These are phyloP conservation scores for Craseonycteris thonglongyai DNA, from an alignment of 2,113 vertebrate species.

Conservation along the genomic window DNA sequence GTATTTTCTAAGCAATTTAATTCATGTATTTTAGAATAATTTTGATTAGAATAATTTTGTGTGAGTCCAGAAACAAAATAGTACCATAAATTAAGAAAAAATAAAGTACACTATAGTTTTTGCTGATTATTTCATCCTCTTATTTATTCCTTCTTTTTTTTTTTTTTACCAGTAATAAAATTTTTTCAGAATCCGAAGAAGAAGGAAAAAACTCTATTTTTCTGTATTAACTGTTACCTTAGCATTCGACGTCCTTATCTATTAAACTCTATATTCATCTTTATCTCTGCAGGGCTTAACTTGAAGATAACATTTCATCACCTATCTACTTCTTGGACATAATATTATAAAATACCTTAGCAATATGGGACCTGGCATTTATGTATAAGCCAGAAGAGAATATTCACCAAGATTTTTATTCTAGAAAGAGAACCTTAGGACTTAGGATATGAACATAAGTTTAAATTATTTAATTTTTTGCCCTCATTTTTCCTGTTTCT, in stretches of 20 bases:
- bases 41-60: neutral
- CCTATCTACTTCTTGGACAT: neutral
- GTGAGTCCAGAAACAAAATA: neutral
- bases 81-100: neutral
- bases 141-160: neutral
- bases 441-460: neutral
- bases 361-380: neutral
- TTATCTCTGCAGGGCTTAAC: neutral
- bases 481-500: neutral
- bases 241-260: neutral
- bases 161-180: neutral
- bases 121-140: neutral
- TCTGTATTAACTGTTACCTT: neutral
- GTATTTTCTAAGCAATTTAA: neutral
- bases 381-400: neutral
- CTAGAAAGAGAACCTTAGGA: neutral
- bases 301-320: neutral
- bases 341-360: neutral
- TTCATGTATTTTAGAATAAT: neutral
- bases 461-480: neutral
- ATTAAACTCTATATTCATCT: neutral
- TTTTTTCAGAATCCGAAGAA: neutral
- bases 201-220: neutral
- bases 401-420: neutral
- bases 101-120: neutral